Base-by-base conservation (phyloP, 2,888 invertebrate species). In the Julus scandinavius region DNA sequence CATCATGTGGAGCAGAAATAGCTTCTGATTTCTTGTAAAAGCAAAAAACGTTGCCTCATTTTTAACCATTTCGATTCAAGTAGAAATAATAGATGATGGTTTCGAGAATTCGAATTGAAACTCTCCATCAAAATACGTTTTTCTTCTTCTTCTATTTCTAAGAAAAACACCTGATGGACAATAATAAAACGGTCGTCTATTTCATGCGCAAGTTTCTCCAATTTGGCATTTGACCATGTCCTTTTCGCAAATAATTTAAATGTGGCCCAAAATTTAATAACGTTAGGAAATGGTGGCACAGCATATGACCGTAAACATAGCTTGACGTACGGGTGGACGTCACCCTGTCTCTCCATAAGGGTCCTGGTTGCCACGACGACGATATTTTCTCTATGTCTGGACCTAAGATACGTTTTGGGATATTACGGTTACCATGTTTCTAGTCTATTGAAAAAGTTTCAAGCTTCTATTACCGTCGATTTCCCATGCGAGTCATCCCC, bases 191-290 rank as follows among this genome's bases (percentile, higher is more conserved):
- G 63, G 17, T 7, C 63, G n/a, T n/a, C n/a, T 4, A 17, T 63
- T 72, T 72, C 29, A 29, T 72, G 20, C 72, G 0, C 2, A 72
- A 20, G 20, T 20, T 72, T 72, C 4, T 72, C 29, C 20, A 72
- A 7, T 20, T 7, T 72, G 72, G 20, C 72, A 72, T 72, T 72
- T 72, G 72, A 72, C 72, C 72, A 72, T 72, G 72, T 72, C 72
- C n/a, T 63, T 63, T n/a, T 29, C 72, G 72, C 20, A 72, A 72
- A 72, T 72, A 72, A 72, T 72, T 72, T 29, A 72, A 72, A 72
- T 72, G 72, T 29, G 72, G 20, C 72, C 72, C 20, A 72, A 72
- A 72, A 72, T 72, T 72, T 72, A 72, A 72, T 72, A 72, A 72
- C 20, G 29, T 72, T 72, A 29, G 72, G 72, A 72, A 72, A 72